A percentile compares a stretch with the other conserved stretches of the same genome.
Evolutionary conservation across 1,140 invertebrate species (phyloP).

Genomic region (Pseudomyrmex sp.): DNA sequence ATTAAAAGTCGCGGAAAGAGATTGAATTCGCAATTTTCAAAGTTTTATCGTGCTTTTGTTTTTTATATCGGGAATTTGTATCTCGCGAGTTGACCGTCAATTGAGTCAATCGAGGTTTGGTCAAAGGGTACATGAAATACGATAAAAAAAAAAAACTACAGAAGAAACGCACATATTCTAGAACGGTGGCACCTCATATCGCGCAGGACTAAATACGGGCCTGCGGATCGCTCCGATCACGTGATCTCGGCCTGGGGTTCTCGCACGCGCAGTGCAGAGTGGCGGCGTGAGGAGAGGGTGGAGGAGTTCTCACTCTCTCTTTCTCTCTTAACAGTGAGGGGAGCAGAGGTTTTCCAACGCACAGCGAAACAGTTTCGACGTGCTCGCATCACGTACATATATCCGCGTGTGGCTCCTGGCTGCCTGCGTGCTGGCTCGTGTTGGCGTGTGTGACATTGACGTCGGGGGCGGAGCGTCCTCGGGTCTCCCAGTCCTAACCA

Average conservation of each 20-base stretch:
- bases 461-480: slow-evolving; percentile 74
- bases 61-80: too few species aligned
- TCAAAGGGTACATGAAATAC: not conserved
- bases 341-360: slow-evolving; percentile 57
- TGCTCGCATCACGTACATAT: not conserved
- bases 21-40: too few species aligned
- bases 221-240: not conserved
- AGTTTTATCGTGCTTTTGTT: too few species aligned
- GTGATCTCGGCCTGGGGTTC: not conserved
- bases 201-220: not conserved
- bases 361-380: not conserved
- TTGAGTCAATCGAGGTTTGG: too few species aligned
- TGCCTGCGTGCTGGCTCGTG: slow-evolving; percentile 17
- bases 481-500: slow-evolving; percentile 75
- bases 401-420: not conserved
- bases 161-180: too few species aligned
- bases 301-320: too few species aligned
- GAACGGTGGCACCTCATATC: not conserved
- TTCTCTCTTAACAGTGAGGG: slow-evolving; percentile 11
- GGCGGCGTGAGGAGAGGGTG: not conserved
- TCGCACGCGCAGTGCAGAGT: not conserved
- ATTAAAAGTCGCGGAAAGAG: too few species aligned
- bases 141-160: not conserved
- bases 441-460: slow-evolving; percentile 64
- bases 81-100: too few species aligned